Conservation (phyloP, 2,888 invertebrate species). For the Pyrgus malvae region DNA sequence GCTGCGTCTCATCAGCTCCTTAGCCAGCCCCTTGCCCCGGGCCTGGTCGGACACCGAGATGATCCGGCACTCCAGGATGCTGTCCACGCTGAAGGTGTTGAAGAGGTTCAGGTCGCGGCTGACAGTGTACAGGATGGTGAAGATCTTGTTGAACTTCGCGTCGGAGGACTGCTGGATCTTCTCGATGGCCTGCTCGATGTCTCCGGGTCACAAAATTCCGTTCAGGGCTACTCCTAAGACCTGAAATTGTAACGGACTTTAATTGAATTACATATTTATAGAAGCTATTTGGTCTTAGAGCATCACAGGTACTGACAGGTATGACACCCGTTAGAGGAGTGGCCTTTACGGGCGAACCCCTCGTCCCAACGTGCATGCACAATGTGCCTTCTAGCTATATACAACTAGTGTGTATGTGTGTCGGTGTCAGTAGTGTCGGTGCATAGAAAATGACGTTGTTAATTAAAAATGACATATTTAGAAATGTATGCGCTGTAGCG, state of each 20-base stretch:
- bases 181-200: constrained; percentile 85
- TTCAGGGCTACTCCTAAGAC: constrained; percentile 90
- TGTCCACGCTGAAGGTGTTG: constrained; percentile 83
- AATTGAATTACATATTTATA: constrained; percentile 13
- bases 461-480: no score
- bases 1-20: constrained; percentile 85
- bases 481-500: no score
- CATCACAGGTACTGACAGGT: no score
- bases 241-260: constrained; percentile 64
- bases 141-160: constrained; percentile 89
- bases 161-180: constrained; percentile 85
- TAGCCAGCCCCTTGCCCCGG: constrained; percentile 89
- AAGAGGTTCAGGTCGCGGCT: constrained; percentile 88
- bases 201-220: constrained; percentile 87
- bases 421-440: no score
- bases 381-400: no score
- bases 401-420: no score
- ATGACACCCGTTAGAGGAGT: no score
- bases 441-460: no score
- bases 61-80: constrained; percentile 90
- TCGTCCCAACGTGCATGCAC: no score
- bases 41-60: constrained; percentile 88
- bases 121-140: constrained; percentile 87
- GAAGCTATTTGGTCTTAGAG: no score
- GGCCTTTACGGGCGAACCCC: no score